Conservation (phyloP, 2,113 vertebrate species). For the Theristicus caerulescens region DNA sequence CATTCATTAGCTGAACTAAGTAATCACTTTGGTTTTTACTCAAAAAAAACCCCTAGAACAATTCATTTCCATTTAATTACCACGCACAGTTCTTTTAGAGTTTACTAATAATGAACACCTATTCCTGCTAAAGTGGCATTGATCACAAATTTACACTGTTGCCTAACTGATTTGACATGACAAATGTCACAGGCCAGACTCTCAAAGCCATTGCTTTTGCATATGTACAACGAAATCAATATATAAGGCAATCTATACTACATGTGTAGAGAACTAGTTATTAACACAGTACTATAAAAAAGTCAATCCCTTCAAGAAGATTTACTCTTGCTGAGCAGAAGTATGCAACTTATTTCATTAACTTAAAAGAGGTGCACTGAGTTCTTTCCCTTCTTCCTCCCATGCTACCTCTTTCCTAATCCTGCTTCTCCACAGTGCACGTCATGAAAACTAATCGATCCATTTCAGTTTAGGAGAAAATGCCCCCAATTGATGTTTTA, state of each 20-base stretch:
- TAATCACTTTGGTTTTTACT: not conserved
- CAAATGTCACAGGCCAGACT: slow-evolving; percentile 21
- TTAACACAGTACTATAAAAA: slow-evolving; percentile 31
- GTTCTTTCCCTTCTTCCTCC: not conserved
- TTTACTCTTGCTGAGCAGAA: slow-evolving; percentile 17
- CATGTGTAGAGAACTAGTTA: slow-evolving; percentile 51
- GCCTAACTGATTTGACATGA: slow-evolving; percentile 26
- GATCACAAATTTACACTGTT: slow-evolving; percentile 55
- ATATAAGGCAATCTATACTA: slow-evolving; percentile 62
- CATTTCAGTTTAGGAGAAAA: slow-evolving; percentile 66
- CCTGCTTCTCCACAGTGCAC: not conserved
- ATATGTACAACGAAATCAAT: slow-evolving; percentile 55
- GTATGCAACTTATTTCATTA: slow-evolving; percentile 52
- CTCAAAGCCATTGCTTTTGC: slow-evolving; percentile 50
- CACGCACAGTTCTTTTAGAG: not conserved
- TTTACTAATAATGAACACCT: slow-evolving; percentile 65
- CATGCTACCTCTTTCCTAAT: not conserved
- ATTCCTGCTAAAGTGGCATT: slow-evolving; percentile 45
- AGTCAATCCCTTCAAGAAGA: slow-evolving; percentile 1
- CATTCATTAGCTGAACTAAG: slow-evolving; percentile 32
- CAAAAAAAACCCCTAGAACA: not conserved
- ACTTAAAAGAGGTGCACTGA: not conserved
- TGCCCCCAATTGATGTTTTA: slow-evolving; percentile 42
- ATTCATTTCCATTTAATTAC: slow-evolving; percentile 60
- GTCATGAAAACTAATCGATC: slow-evolving; percentile 46